Evolutionary conservation across 2,113 vertebrate species (phyloP), one percentile per base, ranked within the genome.

Genomic region (Chloropsis hardwickii): DNA sequence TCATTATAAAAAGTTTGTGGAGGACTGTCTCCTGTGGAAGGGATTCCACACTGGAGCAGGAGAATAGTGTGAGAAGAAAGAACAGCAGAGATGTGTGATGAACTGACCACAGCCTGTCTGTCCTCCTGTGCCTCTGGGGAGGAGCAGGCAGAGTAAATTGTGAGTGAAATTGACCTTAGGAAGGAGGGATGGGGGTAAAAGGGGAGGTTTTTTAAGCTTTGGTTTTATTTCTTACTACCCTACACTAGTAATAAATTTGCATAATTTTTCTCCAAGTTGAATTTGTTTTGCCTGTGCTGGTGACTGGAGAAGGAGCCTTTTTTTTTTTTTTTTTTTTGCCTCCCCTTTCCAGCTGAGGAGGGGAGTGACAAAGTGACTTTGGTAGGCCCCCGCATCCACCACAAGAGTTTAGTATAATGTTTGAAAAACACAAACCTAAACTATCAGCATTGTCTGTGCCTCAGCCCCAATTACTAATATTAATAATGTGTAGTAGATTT

Each of bases 401-500:
- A 24, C 22, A 58, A 5, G 22, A 42, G 5, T 54, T 94, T 42
- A 61, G 13, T 13, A 20, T 54, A 62, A 45, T 15, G 18, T 42
- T 71, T 67, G 31, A 81, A 76, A 89, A 71, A 37, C 11, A 19
- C 1, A 20, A 53, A 33, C 22, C 35, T 40, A 29, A 53, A 14
- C 6, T 1, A 4, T 12, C 1, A 50, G 1, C 23, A 9, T 33
- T 44, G 69, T 35, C 27, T 33, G 8, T 73, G 6, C 12, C 11
- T 90, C 33, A 45, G 24, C 9, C 11, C 6, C 6, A 42, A 0
- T 64, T 60, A 20, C 4, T 33, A 20, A 39, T 2, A 33, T 37
- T 40, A 19, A 15, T 66, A 19, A n/a, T 14, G 3, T 48, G 9
- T 28, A 35, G 5, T 40, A 57, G 6, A 19, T 40, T 25, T 16